These are phyloP conservation scores for Hesperia comma DNA, from an alignment of 2,888 invertebrate genomes.

Conservation along the genomic window DNA sequence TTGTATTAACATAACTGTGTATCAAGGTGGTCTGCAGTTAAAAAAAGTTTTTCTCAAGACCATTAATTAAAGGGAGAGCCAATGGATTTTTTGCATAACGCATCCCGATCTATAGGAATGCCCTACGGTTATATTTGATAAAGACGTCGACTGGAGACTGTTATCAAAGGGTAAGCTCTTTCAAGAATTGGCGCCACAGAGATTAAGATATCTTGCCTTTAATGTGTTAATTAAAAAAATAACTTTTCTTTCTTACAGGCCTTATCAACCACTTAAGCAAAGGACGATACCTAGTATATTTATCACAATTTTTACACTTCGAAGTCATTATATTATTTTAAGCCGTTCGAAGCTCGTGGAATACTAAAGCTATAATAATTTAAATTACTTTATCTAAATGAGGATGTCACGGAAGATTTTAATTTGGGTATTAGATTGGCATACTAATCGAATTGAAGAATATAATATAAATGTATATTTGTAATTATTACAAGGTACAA, in stretches of 20 bases:
- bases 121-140: constrained; percentile 69
- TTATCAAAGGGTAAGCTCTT: constrained; percentile 76
- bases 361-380: constrained; percentile 19
- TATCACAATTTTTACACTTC: constrained; percentile 77
- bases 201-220: constrained; percentile 78
- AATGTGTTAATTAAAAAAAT: constrained; percentile 82
- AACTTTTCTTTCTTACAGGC: constrained; percentile 63
- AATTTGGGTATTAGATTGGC: constrained; percentile 7
- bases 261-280: constrained; percentile 78
- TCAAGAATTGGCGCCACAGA: constrained; percentile 79
- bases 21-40: constrained; percentile 63
- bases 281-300: constrained; percentile 62
- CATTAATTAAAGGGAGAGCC: constrained; percentile 61
- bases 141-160: constrained; percentile 67
- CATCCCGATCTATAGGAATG: constrained; percentile 63
- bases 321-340: constrained; percentile 68
- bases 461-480: too few species aligned
- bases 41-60: constrained; percentile 54
- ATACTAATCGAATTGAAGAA: neutral
- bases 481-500: too few species aligned
- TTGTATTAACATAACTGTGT: constrained; percentile 21
- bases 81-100: constrained; percentile 74
- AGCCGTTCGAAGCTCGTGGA: constrained; percentile 35
- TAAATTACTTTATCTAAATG: constrained; percentile 30
- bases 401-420: constrained; percentile 3